These are phyloP conservation scores for Tiaroga cobitis DNA, from an alignment of 2,797 vertebrate genomes.

Conservation along the genomic window DNA sequence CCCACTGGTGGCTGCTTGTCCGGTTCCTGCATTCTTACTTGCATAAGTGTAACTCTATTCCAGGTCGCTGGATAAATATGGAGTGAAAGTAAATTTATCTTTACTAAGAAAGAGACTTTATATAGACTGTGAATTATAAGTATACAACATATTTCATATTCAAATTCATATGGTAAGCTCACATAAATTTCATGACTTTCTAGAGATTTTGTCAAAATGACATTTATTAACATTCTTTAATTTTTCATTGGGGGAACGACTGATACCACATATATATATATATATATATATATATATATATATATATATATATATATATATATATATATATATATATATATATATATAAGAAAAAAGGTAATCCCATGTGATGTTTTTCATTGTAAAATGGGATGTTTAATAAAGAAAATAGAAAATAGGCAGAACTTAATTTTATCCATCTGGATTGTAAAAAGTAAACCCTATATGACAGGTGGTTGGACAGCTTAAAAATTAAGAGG, in stretches of 20 bases:
- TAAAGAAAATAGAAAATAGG: not conserved
- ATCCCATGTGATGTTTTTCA: not conserved
- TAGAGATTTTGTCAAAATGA: not conserved
- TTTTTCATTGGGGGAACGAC: not conserved
- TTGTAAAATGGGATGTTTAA: not conserved
- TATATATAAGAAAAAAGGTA: not conserved
- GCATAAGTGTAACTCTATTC: constrained; percentile 13
- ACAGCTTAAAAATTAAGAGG: not conserved
- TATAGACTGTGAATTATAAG: not conserved
- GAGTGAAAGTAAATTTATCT: constrained; percentile 6
- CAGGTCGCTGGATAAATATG: constrained; percentile 7
- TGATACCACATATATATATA: not conserved
- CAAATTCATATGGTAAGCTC: not conserved
- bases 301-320: too few relatives aligned
- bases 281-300: too few relatives aligned
- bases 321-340: too few relatives aligned
- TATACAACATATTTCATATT: not conserved
- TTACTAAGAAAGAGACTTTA: not conserved
- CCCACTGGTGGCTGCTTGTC: constrained; percentile 12
- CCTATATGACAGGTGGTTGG: not conserved
- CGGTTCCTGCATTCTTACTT: not conserved
- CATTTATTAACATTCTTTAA: not conserved
- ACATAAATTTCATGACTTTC: not conserved
- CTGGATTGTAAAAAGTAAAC: not conserved
- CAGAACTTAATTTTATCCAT: not conserved